Base-by-base conservation (phyloP, 2,797 vertebrate genomes). In the Micrastur ruficollis region DNA sequence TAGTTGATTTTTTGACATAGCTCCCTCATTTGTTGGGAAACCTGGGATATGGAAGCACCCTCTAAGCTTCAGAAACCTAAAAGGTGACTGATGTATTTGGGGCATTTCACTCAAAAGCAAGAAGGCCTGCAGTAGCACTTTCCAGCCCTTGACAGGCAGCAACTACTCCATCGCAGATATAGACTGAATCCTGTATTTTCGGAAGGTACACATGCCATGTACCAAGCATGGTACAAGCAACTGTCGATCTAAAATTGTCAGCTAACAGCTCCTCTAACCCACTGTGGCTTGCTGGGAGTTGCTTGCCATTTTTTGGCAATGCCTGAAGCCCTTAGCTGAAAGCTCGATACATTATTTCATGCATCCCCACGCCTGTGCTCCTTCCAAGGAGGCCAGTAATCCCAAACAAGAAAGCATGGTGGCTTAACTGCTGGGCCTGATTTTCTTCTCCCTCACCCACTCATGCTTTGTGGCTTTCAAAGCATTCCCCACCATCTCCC, bases 111-210 rank as follows among this genome's bases (percentile, higher is more conserved):
- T 95, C 59, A 75, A 97, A 97, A 95, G 31, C 53, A 92, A 86
- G 59, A 74, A 95, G 82, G 14, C 55, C 61, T 91, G 49, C 40
- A 71, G 68, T 78, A 67, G 42, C 0, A 0, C 63, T 92, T 90
- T 55, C 85, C 62, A 82, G 47, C 88, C 91, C 52, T 95, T 85
- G 90, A 53, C 14, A 49, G 16, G 8, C 79, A 79, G 34, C 68
- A 84, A 40, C 89, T 93, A 89, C 21, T 92, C 90, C 97, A 96
- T 98, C 84, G 68, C 98, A 98, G 98, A 98, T 96, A 98, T 95
- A 98, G 98, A 98, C 86, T 74, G 82, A 98, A 95, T 95, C 96
- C 93, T 97, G 22, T 97, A 97, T 98, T 98, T 98, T 98, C 97
- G n/a, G 91, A 96, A 97, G 75, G 93, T 96, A 86, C 80, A 70